A percentile compares a stretch with the other conserved stretches of the same genome.
Conservation (phyloP, 2,113 vertebrate species). For the Megaptera novaeangliae region DNA sequence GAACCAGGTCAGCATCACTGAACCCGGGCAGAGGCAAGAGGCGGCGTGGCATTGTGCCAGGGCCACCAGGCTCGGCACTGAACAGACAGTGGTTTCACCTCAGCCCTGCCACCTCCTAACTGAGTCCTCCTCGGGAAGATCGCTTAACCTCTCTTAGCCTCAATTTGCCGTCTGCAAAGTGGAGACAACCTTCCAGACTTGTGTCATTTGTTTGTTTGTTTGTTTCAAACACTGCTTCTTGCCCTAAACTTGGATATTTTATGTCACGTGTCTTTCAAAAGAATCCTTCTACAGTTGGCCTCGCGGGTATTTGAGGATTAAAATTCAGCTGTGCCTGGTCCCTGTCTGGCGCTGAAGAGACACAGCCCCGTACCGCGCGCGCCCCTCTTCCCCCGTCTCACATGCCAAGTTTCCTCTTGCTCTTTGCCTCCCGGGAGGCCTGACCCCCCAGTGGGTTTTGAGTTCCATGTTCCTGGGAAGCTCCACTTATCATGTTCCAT, state of each 20-base stretch:
- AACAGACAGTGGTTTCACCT: background rate
- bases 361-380: rapidly evolving
- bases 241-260: background rate
- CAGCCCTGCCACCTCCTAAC: background rate
- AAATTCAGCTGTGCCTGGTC: background rate
- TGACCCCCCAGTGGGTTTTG: background rate
- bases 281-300: background rate
- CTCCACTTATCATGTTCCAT: background rate
- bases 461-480: background rate
- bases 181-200: background rate
- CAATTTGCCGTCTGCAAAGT: background rate
- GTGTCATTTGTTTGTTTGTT: background rate
- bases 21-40: background rate
- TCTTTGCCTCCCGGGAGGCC: background rate
- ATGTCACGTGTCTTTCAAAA: background rate
- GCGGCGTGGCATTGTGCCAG: background rate
- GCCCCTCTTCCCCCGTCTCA: background rate
- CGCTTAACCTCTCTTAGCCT: background rate
- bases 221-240: background rate
- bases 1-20: background rate
- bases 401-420: background rate
- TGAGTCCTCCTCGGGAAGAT: background rate
- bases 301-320: background rate
- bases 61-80: background rate
- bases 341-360: background rate